Conservation (phyloP, 1,140 invertebrate genomes). For the Drosophila arawakana region DNA sequence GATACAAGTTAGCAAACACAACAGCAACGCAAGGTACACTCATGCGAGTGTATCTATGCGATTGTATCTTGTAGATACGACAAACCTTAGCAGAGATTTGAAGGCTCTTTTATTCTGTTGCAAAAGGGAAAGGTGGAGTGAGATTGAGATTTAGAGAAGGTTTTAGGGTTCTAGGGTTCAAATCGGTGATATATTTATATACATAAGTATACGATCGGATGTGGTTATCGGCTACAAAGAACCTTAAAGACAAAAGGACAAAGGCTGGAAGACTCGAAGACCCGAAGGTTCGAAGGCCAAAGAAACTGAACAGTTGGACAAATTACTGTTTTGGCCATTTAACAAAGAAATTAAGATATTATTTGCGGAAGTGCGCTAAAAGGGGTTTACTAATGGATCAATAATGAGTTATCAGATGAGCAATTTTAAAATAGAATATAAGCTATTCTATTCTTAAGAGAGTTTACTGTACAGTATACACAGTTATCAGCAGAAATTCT, state of each 20-base stretch:
- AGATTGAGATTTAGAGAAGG: too few relatives aligned
- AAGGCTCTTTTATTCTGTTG: background rate
- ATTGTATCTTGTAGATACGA: conserved; percentile 26
- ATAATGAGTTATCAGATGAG: background rate
- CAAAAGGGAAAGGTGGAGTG: background rate
- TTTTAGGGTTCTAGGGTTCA: conserved; percentile 3
- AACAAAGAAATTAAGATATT: conserved; percentile 52
- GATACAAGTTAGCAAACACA: conserved; percentile 70
- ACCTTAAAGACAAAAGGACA: conserved; percentile 3
- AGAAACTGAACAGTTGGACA: conserved; percentile 65
- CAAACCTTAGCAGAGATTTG: conserved; percentile 2
- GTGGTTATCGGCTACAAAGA: conserved; percentile 30
- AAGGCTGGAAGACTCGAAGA: conserved; percentile 34
- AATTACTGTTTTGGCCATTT: conserved; percentile 48
- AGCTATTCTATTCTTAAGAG: background rate
- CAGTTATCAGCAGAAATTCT: conserved; percentile 1
- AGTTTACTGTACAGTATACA: conserved; percentile 5
- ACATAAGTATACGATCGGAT: conserved; percentile 23
- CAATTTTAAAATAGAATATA: background rate
- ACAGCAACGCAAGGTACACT: conserved; percentile 24
- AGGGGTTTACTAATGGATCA: background rate
- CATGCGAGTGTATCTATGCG: conserved; percentile 5
- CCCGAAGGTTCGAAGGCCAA: conserved; percentile 55
- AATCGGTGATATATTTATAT: background rate
- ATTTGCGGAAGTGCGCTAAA: conserved; percentile 21